Base-by-base conservation (phyloP, 92 coral and sea anemone genomes). In the Phenganax stokvisi region DNA sequence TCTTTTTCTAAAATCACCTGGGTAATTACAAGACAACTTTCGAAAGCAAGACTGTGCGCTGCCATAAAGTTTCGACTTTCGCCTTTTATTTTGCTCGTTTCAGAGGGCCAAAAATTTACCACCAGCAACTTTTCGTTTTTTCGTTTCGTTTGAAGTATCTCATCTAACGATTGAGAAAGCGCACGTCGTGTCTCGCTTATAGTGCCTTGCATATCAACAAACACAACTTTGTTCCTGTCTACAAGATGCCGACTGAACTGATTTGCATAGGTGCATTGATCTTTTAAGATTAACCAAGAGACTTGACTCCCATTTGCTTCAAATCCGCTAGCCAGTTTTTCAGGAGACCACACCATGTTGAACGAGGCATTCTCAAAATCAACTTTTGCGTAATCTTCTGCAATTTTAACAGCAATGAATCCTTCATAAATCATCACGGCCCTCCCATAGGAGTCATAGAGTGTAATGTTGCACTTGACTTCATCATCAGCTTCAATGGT, bases 71-170 rank as follows among this genome's bases (percentile, higher is more conserved):
- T 84, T 51, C 37, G 56, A 37, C 81, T 71, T 29, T 84, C 74
- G 17, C 27, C 84, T 16, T 80, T 72, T 6, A 76, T 47, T 52
- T 29, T 2, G 64, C 73, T 64, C 3, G 89, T 75, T 56, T 89
- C 89, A 29, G 86, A 81, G 9, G 91, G 91, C 80, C 83, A 84
- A 29, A 89, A 89, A 80, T 86, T 86, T 57, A 85, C 56, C 16
- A 85, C 60, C 70, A 51, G 81, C 10, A 73, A 59, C 10, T 74
- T 85, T 7, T 79, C 74, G 3, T 17, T 6, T 11, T n/a, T 54
- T 28, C 56, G 31, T 44, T 12, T 27, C 58, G 15, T 67, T 6
- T 37, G 0, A 10, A 25, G 1, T 1, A 51, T 3, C 10, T 55
- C 71, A 51, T 57, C 60, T 10, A 20, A 59, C 30, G 6, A 58